Conservation (phyloP, 2,888 invertebrate species). For the Drosophila nr. fundita region DNA sequence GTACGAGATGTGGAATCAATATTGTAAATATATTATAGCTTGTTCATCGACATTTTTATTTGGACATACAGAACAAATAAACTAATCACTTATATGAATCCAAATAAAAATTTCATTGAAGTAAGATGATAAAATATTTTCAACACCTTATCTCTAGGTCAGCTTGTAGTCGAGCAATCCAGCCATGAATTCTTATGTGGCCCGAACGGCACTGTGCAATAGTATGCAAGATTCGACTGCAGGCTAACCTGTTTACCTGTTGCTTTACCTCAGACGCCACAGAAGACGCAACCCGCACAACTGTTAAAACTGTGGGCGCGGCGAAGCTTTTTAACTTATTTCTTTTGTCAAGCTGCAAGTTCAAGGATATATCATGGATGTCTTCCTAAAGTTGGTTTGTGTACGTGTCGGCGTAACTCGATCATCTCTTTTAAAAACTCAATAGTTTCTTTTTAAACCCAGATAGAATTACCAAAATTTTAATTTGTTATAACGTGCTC, state of each 20-base stretch:
- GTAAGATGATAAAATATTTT: neutral
- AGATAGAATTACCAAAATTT: slow-evolving; percentile 63
- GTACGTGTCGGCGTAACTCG: slow-evolving; percentile 78
- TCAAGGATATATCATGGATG: slow-evolving; percentile 73
- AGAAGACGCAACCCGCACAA: slow-evolving; percentile 66
- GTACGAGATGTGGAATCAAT: neutral
- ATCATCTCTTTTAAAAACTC: slow-evolving; percentile 71
- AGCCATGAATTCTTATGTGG: slow-evolving; percentile 1
- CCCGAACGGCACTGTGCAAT: slow-evolving; percentile 34
- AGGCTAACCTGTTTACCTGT: slow-evolving; percentile 71
- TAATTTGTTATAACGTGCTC: slow-evolving; percentile 32
- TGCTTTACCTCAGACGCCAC: slow-evolving; percentile 42
- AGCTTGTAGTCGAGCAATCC: slow-evolving; percentile 28
- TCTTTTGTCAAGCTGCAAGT: slow-evolving; percentile 71
- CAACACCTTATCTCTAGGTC: neutral
- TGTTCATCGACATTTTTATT: neutral
- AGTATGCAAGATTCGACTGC: slow-evolving; percentile 42
- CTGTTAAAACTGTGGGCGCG: slow-evolving; percentile 46
- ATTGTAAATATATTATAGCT: neutral
- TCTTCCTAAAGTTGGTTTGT: slow-evolving; percentile 38
- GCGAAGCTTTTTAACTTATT: slow-evolving; percentile 52
- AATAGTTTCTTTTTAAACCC: slow-evolving; percentile 47
- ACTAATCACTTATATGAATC: neutral
- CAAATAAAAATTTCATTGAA: neutral
- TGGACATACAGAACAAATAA: neutral